A percentile compares a stretch with the other conserved stretches of the same genome.
Conservation (phyloP, 23 tunicate species). For the Halocynthia aurantium region DNA sequence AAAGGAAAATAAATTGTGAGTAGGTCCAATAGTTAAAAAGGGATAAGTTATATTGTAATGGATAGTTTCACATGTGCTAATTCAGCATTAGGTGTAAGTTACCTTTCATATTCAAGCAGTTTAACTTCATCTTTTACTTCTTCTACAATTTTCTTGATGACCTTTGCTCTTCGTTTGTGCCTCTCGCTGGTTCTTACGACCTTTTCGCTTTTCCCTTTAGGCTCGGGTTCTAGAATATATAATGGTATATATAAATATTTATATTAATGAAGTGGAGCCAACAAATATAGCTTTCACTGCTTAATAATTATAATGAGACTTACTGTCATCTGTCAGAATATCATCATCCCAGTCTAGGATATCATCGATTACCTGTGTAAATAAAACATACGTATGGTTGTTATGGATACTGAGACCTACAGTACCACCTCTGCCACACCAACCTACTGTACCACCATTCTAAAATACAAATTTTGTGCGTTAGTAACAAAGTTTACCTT, state of each 20-base stretch:
- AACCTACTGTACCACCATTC: too few relatives aligned
- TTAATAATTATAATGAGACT: neutral
- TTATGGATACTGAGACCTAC: too few relatives aligned
- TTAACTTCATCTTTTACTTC: constrained; percentile 84
- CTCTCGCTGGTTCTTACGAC: neutral
- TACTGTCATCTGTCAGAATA: constrained; percentile 18
- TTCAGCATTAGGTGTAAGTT: too few relatives aligned
- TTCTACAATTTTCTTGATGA: constrained; percentile 25
- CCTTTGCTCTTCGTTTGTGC: constrained; percentile 22
- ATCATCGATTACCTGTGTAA: constrained; percentile 16
- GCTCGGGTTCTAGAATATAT: neutral
- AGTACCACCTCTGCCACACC: too few relatives aligned
- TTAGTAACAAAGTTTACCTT: constrained; percentile 17
- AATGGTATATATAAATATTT: neutral
- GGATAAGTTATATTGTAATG: too few relatives aligned
- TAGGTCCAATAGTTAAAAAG: too few relatives aligned
- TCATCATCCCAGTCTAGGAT: constrained; percentile 20
- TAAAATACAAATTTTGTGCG: too few relatives aligned
- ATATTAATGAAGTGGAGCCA: neutral
- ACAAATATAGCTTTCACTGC: neutral
- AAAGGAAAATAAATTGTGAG: too few relatives aligned
- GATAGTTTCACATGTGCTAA: too few relatives aligned
- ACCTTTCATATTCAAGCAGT: constrained; percentile 67
- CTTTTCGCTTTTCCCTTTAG: neutral
- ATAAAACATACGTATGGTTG: too few relatives aligned